Percentiles rank a stretch among this genome's conserved stretches.
phyloP scores from a whole-genome alignment of 2,113 vertebrate species.

The Larimichthys crocea region DNA sequence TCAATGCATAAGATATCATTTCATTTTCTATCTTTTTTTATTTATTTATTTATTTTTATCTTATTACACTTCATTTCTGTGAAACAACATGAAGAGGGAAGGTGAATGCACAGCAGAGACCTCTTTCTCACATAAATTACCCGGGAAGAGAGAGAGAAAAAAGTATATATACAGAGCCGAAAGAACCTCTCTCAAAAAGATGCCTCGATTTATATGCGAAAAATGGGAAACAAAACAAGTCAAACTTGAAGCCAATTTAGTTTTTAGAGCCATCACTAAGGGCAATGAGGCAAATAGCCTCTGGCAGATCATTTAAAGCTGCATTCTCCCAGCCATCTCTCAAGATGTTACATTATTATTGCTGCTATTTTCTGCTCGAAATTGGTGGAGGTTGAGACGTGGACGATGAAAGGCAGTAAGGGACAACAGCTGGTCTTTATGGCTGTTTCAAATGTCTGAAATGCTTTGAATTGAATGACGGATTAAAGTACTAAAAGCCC shows the following conservation, averaged over 20 bases:
- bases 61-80: conserved; percentile 36
- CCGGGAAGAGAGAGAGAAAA: conserved; percentile 23
- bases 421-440: conserved; percentile 4
- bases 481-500: neutral
- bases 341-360: conserved; percentile 51
- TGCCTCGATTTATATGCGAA: conserved; percentile 60
- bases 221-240: conserved; percentile 57
- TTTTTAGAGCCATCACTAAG: conserved; percentile 64
- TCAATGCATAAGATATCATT: conserved; percentile 7
- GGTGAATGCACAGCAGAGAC: conserved; percentile 28
- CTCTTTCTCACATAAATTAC: conserved; percentile 51
- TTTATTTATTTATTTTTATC: conserved; percentile 7
- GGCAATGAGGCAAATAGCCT: conserved; percentile 62
- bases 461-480: neutral
- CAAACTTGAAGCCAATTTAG: conserved; percentile 67
- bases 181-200: conserved; percentile 45
- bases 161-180: neutral
- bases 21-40: conserved; percentile 3
- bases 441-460: conserved; percentile 5
- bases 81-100: conserved; percentile 41
- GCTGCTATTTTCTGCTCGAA: conserved; percentile 45
- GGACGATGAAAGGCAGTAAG: conserved; percentile 7
- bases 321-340: conserved; percentile 47
- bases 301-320: conserved; percentile 65
- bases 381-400: conserved; percentile 35